Percentiles rank a stretch among this genome's conserved stretches.
Conservation (phyloP, 2,888 invertebrate genomes). For the Eupithecia subfuscata region DNA sequence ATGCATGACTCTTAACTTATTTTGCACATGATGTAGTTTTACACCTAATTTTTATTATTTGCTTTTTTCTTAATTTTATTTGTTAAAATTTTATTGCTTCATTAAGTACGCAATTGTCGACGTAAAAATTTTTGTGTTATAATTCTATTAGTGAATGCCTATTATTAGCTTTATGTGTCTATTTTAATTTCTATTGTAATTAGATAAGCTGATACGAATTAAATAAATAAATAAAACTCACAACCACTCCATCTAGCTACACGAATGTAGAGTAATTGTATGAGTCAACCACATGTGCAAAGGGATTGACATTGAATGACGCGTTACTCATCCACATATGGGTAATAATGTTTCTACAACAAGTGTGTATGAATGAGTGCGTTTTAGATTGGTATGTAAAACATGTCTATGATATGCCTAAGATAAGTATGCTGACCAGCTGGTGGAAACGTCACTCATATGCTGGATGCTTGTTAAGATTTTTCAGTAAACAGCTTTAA, state of each 20-base stretch:
- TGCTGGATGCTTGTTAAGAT: background rate
- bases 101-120: too few species aligned
- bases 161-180: too few species aligned
- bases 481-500: background rate
- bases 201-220: too few species aligned
- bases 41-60: too few species aligned
- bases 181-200: too few species aligned
- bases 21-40: too few species aligned
- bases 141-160: too few species aligned
- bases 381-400: conserved; percentile 3
- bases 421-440: background rate
- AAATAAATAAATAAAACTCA: too few species aligned
- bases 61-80: too few species aligned
- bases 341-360: background rate
- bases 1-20: too few species aligned
- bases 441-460: background rate
- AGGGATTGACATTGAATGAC: conserved; percentile 6
- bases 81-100: too few species aligned
- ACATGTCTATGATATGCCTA: background rate
- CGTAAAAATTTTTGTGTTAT: too few species aligned
- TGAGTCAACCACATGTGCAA: conserved; percentile 15
- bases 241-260: background rate
- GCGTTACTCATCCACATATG: conserved; percentile 8
- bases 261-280: background rate
- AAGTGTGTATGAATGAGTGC: background rate